These are phyloP conservation scores for Drosophila anomelani DNA, from an alignment of 2,888 invertebrate genomes.

Conservation along the genomic window DNA sequence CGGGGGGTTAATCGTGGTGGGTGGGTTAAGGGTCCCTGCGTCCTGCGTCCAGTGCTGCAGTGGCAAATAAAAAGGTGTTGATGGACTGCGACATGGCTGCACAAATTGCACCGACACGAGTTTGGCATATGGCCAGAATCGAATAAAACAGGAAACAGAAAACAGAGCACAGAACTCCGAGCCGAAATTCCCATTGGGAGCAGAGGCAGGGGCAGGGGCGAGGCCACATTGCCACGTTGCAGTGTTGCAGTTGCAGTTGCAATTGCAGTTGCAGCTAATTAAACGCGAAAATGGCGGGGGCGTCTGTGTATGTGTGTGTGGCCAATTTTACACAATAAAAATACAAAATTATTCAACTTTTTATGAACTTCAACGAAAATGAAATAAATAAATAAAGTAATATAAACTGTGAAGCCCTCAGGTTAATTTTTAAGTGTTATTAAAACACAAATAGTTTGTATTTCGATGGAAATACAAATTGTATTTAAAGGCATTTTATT, in stretches of 20 bases:
- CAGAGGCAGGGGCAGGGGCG: too few relatives aligned
- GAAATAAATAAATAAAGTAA: neutral
- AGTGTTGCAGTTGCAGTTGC: conserved; percentile 17
- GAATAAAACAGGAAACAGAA: conserved; percentile 10
- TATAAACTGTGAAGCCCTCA: neutral
- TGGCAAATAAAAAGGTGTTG: conserved; percentile 69
- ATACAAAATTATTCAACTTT: neutral
- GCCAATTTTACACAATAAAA: conserved; percentile 42
- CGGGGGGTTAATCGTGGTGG: conserved; percentile 2
- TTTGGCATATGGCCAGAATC: conserved; percentile 43
- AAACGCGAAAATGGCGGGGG: conserved; percentile 66
- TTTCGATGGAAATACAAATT: neutral
- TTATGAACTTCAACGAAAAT: neutral
- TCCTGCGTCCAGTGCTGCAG: neutral
- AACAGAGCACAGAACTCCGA: neutral
- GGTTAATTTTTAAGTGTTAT: neutral
- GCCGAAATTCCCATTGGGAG: neutral
- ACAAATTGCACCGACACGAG: conserved; percentile 66
- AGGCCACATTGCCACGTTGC: conserved; percentile 3
- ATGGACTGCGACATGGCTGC: conserved; percentile 74
- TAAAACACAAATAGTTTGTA: neutral
- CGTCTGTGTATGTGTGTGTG: conserved; percentile 14
- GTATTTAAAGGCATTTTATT: too few relatives aligned
- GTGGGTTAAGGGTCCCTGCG: conserved; percentile 3
- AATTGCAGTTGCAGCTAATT: conserved; percentile 67